Base-by-base conservation (phyloP, 2,797 vertebrate species). In the Hylomyscus alleni region DNA sequence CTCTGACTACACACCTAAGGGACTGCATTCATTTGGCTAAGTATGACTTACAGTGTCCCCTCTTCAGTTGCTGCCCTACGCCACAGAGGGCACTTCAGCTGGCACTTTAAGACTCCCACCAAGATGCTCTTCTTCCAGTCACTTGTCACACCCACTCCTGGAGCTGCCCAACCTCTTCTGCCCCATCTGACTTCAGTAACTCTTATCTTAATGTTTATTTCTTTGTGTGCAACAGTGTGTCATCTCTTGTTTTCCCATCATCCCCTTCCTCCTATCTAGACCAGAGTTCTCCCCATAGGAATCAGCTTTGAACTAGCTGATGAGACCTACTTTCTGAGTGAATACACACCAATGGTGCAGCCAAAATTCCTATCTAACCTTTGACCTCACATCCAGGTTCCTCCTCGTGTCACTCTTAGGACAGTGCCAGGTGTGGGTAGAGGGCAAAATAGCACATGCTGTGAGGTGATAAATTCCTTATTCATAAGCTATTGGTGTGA, bases 301-400 rank as follows among this genome's bases (percentile, higher is more conserved):
- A n/a, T 73, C 56, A 92, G 29, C 54, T 47, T 80, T 24, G 52
- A 80, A 56, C 15, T 54, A 44, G 54, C 34, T 85, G 62, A 76
- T 19, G 58, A 52, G 90, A 62, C 37, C 52, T 24, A 54, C n/a
- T n/a, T 67, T 22, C 40, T 73, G 50, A 93, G 26, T 52, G 47
- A 91, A 85, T 89, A 65, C 87, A 60, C 22, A 54, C 26, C n/a
- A 94, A 7, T 17, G 20, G 9, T n/a, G 1, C 62, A 91, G 58
- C 24, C 60, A 94, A 47, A 20, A 67, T 26, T 37, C n/a, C 60
- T 56, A 82, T 65, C 19, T 77, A 58, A 92, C 72, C 10, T 37
- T 67, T 47, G 56, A 40, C 54, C 54, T 26, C n/a, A 84, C 58
- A 89, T 90, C 31, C 47, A 95, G 17, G 87, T 94, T 75, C 78